Evolutionary conservation across 2,113 vertebrate genomes (phyloP).

Genomic region (Danio rerio): DNA sequence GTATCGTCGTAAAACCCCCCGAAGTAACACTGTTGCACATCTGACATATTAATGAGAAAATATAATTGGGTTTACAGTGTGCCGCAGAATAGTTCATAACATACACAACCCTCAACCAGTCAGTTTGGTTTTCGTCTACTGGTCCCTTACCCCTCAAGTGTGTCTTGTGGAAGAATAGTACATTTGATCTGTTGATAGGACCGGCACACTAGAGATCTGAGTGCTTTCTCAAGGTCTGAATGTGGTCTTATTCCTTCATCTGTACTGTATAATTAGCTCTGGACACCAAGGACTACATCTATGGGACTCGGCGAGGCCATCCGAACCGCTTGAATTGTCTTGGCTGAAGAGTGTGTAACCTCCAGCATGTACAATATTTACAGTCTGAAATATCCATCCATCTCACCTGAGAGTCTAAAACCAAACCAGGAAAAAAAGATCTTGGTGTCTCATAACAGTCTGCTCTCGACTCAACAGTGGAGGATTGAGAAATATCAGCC

Average conservation of each 20-base stretch:
- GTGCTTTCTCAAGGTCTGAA: conserved; percentile 18
- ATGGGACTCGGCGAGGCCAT: neutral
- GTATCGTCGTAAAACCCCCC: neutral
- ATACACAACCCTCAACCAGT: neutral
- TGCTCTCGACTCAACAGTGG: conserved; percentile 7
- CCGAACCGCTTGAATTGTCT: conserved; percentile 15
- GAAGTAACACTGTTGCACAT: conserved; percentile 23
- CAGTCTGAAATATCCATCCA: conserved; percentile 13
- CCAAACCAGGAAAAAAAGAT: neutral
- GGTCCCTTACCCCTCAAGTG: neutral
- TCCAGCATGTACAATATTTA: conserved; percentile 9
- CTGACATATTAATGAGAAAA: conserved; percentile 38
- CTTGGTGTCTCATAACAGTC: conserved; percentile 19
- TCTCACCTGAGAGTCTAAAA: conserved; percentile 19
- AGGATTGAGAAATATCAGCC: conserved; percentile 38
- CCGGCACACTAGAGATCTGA: conserved; percentile 31
- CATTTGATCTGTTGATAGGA: conserved; percentile 35
- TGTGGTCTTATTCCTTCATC: neutral
- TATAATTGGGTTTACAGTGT: conserved; percentile 31
- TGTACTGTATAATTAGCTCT: conserved; percentile 21
- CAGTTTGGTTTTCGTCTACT: conserved; percentile 7
- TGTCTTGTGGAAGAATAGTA: neutral
- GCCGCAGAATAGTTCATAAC: conserved; percentile 15
- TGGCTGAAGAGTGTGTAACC: neutral
- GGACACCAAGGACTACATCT: neutral